These are phyloP conservation scores for Cataglyphis hispanica DNA, from an alignment of 1,140 invertebrate genomes.

Conservation along the genomic window DNA sequence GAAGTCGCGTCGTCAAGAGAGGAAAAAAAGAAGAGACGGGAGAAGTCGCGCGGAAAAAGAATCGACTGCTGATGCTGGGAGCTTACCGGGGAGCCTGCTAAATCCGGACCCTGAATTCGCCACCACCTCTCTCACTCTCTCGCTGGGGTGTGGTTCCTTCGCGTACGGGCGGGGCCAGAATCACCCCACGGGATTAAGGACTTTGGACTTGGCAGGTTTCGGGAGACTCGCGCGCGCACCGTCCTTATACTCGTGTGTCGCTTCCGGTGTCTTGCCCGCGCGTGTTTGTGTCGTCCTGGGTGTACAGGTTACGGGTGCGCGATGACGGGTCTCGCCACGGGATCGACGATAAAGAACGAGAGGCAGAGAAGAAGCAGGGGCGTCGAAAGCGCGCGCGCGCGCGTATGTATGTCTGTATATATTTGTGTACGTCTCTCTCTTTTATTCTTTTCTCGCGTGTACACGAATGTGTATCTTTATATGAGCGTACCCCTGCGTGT, in stretches of 20 bases:
- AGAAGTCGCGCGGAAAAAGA: conserved; percentile 8
- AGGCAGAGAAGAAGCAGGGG: neutral
- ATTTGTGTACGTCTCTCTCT: neutral
- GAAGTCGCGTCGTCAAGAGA: neutral
- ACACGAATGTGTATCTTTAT: conserved; percentile 18
- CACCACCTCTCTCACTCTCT: conserved; percentile 55
- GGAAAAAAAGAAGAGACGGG: neutral
- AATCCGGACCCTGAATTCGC: conserved; percentile 76
- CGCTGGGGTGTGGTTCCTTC: conserved; percentile 82
- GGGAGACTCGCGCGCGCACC: conserved; percentile 52
- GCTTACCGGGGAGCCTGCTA: conserved; percentile 75
- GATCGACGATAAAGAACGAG: conserved; percentile 17
- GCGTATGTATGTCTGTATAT: neutral
- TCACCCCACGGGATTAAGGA: conserved; percentile 82
- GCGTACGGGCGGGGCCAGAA: conserved; percentile 79
- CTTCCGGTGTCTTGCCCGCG: conserved; percentile 17
- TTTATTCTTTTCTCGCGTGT: conserved; percentile 10
- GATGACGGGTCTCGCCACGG: neutral
- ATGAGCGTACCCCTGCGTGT: neutral
- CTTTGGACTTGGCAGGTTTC: conserved; percentile 78
- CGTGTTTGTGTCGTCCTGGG: conserved; percentile 13
- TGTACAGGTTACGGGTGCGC: neutral
- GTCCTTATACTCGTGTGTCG: conserved; percentile 10
- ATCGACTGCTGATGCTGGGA: conserved; percentile 31
- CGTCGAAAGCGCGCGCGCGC: neutral